These are phyloP conservation scores for Regulus satrapa DNA, from an alignment of 2,113 vertebrate species.

Conservation along the genomic window DNA sequence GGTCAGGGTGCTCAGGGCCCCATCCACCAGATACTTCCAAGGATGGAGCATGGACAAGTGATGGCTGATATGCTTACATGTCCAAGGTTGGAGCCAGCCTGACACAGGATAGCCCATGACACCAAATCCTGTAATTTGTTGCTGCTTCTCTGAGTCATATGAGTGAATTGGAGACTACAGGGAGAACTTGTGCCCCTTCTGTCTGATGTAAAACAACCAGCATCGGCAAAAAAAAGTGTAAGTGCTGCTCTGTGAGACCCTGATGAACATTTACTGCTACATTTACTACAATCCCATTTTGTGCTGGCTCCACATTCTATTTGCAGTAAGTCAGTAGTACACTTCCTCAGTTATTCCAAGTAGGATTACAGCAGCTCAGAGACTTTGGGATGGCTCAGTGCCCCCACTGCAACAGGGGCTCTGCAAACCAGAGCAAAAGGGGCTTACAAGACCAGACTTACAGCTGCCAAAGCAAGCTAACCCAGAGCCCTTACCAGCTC, in stretches of 20 bases:
- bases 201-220: not conserved
- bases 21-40: not conserved
- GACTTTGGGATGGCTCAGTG: not conserved
- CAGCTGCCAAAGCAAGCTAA: fast-evolving
- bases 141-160: not conserved
- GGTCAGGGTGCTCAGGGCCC: not conserved
- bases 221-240: not conserved
- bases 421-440: not conserved
- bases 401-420: not conserved
- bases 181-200: not conserved
- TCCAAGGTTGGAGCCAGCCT: not conserved
- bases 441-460: not conserved
- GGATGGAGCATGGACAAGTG: not conserved
- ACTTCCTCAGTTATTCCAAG: not conserved
- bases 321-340: not conserved
- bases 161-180: not conserved
- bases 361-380: not conserved
- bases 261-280: not conserved
- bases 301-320: not conserved
- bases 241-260: not conserved
- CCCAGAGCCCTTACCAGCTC: not conserved
- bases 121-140: not conserved
- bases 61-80: fast-evolving
- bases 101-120: not conserved
- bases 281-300: not conserved